These are phyloP conservation scores for Drosophila kambysellisi DNA, from an alignment of 2,888 invertebrate genomes.

Conservation along the genomic window DNA sequence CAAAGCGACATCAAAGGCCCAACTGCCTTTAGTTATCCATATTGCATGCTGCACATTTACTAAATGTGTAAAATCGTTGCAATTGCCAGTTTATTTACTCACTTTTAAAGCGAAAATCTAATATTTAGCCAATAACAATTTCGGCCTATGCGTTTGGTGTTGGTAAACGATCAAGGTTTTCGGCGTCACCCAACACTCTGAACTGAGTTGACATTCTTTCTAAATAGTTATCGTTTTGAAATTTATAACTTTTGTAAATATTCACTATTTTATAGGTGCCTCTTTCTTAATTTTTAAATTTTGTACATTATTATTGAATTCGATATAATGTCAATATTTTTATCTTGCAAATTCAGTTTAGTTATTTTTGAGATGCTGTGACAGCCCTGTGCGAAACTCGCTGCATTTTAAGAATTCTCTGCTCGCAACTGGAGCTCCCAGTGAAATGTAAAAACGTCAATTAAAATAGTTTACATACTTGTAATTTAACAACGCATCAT, in stretches of 20 bases:
- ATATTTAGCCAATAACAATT: conserved; percentile 68
- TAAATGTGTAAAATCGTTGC: not conserved
- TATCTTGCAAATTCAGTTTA: not conserved
- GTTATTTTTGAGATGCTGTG: conserved; percentile 19
- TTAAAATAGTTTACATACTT: conserved; percentile 49
- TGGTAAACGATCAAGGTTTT: conserved; percentile 42
- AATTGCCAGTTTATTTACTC: conserved; percentile 41
- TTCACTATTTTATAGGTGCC: too few species aligned
- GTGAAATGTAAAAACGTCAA: conserved; percentile 58
- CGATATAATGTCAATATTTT: not conserved
- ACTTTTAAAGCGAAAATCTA: conserved; percentile 63
- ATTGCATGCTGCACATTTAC: not conserved
- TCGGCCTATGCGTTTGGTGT: conserved; percentile 53
- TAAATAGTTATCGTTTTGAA: not conserved
- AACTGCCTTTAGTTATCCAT: too few species aligned
- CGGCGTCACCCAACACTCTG: conserved; percentile 14
- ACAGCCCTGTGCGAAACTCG: conserved; percentile 61
- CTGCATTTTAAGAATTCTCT: conserved; percentile 35
- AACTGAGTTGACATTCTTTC: conserved; percentile 28
- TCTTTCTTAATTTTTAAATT: not conserved
- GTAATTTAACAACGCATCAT: conserved; percentile 7
- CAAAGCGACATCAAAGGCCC: not conserved
- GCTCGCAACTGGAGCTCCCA: conserved; percentile 18
- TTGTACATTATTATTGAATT: not conserved
- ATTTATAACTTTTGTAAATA: not conserved